These are phyloP conservation scores for Ricordea florida DNA, from an alignment of 92 coral and sea anemone genomes.

Conservation along the genomic window DNA sequence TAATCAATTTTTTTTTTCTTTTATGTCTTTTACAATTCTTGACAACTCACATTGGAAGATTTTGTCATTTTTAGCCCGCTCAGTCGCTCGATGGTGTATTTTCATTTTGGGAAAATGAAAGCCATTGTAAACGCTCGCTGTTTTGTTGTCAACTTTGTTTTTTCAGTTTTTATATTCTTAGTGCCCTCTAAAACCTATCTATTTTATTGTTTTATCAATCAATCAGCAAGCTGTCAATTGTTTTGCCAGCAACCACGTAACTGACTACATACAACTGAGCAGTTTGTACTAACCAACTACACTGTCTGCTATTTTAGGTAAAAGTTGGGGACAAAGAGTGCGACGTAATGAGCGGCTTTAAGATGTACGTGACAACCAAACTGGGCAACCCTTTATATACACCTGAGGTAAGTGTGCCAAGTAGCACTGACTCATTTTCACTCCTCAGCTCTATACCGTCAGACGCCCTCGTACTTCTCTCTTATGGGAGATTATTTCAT, in stretches of 20 bases:
- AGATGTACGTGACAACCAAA: constrained; percentile 83
- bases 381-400: constrained; percentile 92
- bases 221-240: too few species aligned
- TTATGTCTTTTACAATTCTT: too few species aligned
- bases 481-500: too few species aligned
- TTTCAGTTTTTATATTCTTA: not conserved
- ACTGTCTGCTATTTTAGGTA: too few species aligned
- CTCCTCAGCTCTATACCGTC: not conserved
- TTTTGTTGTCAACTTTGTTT: not conserved
- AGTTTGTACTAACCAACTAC: too few species aligned
- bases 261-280: too few species aligned
- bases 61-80: too few species aligned
- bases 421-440: not conserved
- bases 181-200: too few species aligned
- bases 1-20: too few species aligned
- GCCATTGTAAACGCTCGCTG: not conserved
- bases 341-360: constrained; percentile 91
- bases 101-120: not conserved
- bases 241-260: too few species aligned
- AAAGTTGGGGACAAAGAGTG: constrained; percentile 93
- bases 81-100: not conserved
- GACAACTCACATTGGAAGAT: too few species aligned
- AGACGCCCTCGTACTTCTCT: not conserved
- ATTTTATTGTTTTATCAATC: too few species aligned
- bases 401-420: constrained; percentile 67